phyloP scores from a whole-genome alignment of 2,113 vertebrate genomes.

The Ursus arctos region DNA sequence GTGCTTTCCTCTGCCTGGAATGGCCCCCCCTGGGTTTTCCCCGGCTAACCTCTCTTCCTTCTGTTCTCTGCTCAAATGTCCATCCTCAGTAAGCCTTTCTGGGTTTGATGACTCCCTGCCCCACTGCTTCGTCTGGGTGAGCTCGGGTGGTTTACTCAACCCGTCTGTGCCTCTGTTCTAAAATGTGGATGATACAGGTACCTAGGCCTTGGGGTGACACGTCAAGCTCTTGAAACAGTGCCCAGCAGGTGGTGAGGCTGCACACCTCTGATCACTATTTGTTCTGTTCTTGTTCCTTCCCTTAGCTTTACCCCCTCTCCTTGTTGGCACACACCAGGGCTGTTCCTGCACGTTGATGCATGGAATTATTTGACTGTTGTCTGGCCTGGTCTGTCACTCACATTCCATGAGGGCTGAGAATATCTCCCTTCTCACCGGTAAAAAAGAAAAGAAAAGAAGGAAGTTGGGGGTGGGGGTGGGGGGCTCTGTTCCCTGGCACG shows the following conservation, averaged over 20 bases:
- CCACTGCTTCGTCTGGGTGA: neutral
- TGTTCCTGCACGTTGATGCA: fast-evolving
- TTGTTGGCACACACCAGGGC: fast-evolving
- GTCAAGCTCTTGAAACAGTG: fast-evolving
- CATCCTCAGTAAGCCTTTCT: neutral
- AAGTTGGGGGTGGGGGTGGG: too few relatives aligned
- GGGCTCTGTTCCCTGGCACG: neutral
- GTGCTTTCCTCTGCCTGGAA: neutral
- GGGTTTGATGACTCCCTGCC: neutral
- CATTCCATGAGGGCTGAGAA: fast-evolving
- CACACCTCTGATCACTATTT: fast-evolving
- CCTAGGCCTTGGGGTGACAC: neutral
- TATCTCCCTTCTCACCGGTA: neutral
- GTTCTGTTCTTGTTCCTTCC: fast-evolving
- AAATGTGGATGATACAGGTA: fast-evolving
- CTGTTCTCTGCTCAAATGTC: neutral
- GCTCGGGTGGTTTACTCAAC: neutral
- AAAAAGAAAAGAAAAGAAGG: neutral
- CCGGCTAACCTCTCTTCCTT: too few relatives aligned
- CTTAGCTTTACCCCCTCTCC: neutral
- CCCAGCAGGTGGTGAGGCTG: fast-evolving
- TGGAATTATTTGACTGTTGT: fast-evolving
- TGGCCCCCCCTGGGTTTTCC: neutral
- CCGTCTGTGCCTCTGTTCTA: neutral
- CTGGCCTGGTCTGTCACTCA: fast-evolving